Evolutionary conservation across 2,888 invertebrate species (phyloP).

Genomic region (Carterocephalus palaemon): DNA sequence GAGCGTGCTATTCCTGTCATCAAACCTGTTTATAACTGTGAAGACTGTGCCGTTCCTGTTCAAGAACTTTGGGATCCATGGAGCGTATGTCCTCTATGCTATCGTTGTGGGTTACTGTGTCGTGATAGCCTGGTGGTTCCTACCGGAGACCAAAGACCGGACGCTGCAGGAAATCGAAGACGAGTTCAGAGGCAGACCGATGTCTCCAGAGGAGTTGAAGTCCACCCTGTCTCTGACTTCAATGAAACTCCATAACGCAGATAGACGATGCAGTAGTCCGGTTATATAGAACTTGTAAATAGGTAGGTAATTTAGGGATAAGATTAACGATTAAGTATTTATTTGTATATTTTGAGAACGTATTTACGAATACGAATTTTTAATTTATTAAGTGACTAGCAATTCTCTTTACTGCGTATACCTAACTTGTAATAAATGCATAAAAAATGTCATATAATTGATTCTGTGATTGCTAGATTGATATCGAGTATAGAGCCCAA

Average conservation of each 20-base stretch:
- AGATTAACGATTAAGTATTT: too few species aligned
- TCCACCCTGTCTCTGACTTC: conserved; percentile 44
- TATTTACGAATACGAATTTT: neutral
- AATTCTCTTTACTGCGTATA: too few species aligned
- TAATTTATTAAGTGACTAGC: too few species aligned
- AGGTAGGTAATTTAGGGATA: too few species aligned
- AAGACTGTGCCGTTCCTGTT: conserved; percentile 55
- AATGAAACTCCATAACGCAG: conserved; percentile 36
- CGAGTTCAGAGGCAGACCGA: conserved; percentile 54
- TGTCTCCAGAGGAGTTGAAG: conserved; percentile 43
- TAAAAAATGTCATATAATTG: too few species aligned
- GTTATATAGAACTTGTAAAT: conserved; percentile 37
- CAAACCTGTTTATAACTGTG: conserved; percentile 52
- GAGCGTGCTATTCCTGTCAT: conserved; percentile 52
- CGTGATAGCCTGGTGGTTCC: conserved; percentile 43
- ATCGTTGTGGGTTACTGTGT: conserved; percentile 49
- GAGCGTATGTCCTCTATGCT: conserved; percentile 50
- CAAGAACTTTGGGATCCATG: conserved; percentile 45
- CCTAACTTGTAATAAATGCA: too few species aligned
- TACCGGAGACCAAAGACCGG: conserved; percentile 65
- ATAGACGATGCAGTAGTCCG: conserved; percentile 43
- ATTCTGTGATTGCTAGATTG: too few species aligned
- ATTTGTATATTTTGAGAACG: conserved; percentile 7
- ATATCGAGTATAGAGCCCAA: too few species aligned
- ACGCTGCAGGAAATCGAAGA: conserved; percentile 64